A percentile compares a stretch with the other conserved stretches of the same genome.
Conservation (phyloP, 2,113 vertebrate species). For the Peromyscus californicus region DNA sequence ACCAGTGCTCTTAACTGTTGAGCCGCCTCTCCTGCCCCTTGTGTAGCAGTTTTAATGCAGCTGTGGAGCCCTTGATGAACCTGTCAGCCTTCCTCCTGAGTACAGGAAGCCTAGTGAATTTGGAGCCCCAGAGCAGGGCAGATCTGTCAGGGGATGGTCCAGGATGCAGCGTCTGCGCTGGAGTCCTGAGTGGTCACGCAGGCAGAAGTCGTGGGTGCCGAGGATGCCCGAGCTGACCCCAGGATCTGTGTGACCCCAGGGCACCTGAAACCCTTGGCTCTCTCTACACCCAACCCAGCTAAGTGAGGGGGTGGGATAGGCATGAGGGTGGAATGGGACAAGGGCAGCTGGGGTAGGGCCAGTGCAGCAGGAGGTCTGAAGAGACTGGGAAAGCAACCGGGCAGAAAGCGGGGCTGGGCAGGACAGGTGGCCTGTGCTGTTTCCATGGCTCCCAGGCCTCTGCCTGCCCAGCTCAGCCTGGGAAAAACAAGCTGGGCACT, state of each 20-base stretch:
- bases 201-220: neutral
- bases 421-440: conserved; percentile 62
- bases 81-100: fast-evolving
- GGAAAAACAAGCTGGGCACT: conserved; percentile 60
- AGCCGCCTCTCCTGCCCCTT: neutral
- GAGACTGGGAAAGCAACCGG: neutral
- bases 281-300: neutral
- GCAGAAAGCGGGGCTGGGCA: neutral
- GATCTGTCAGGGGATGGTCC: fast-evolving
- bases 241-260: neutral
- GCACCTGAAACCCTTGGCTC: neutral
- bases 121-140: fast-evolving
- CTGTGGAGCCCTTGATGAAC: neutral
- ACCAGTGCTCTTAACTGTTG: neutral
- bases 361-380: conserved; percentile 40
- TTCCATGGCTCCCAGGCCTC: conserved; percentile 52
- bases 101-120: neutral
- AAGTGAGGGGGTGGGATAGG: neutral
- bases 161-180: fast-evolving
- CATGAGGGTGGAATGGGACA: fast-evolving
- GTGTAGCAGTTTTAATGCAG: neutral
- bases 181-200: fast-evolving
- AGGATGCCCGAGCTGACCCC: neutral
- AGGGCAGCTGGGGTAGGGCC: conserved; percentile 33
- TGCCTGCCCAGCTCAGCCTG: conserved; percentile 34